phyloP scores from a whole-genome alignment of 2,797 vertebrate species.

The Leptoclinus maculatus region DNA sequence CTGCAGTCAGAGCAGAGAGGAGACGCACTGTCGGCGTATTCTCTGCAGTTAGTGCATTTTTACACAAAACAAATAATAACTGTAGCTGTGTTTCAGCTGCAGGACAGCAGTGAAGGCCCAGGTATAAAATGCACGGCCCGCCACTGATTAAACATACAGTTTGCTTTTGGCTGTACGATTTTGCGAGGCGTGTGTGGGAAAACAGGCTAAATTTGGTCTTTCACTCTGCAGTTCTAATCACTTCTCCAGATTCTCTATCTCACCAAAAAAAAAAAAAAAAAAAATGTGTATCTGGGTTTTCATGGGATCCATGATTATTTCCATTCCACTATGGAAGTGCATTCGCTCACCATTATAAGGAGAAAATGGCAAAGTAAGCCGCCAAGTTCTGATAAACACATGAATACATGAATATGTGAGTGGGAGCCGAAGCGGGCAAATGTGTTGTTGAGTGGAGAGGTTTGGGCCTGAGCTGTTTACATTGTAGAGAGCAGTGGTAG shows the following conservation, averaged over 20 bases:
- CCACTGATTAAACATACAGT: slow-evolving; percentile 38
- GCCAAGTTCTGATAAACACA: slow-evolving; percentile 79
- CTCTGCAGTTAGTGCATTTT: no score
- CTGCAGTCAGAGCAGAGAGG: no score
- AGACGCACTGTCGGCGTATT: no score
- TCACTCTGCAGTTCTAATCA: slow-evolving; percentile 33
- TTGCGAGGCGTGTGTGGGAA: slow-evolving; percentile 13
- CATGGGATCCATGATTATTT: slow-evolving; percentile 70
- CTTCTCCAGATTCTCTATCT: slow-evolving; percentile 33
- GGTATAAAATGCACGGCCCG: no score
- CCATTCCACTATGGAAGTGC: slow-evolving; percentile 66
- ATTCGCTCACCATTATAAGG: slow-evolving; percentile 74
- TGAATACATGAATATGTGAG: slow-evolving; percentile 84
- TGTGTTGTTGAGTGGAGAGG: slow-evolving; percentile 76
- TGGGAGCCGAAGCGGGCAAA: slow-evolving; percentile 57
- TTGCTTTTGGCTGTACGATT: slow-evolving; percentile 16
- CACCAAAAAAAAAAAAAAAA: slow-evolving; percentile 18
- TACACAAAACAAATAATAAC: no score
- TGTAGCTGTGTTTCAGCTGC: no score
- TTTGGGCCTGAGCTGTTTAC: slow-evolving; percentile 74
- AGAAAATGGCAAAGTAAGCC: slow-evolving; percentile 73
- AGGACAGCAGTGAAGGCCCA: no score
- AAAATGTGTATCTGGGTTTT: slow-evolving; percentile 60
- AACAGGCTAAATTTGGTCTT: slow-evolving; percentile 46
- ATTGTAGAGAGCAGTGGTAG: slow-evolving; percentile 56